phyloP scores from a whole-genome alignment of 2,797 vertebrate genomes.

The Ptychobarbus kaznakovi region DNA sequence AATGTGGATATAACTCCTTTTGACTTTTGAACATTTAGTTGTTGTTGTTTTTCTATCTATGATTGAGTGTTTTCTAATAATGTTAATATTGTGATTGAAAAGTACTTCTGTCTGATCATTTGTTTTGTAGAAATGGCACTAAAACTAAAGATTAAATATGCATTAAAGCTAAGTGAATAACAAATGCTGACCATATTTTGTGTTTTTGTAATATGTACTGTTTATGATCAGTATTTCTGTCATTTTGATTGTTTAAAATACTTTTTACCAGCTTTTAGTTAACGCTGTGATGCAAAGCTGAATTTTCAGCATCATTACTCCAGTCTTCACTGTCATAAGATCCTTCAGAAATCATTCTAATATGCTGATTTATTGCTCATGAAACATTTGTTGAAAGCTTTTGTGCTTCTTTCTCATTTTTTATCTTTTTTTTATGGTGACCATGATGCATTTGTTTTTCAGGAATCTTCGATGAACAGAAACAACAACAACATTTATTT shows the following conservation, averaged over 20 bases:
- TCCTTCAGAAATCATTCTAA: not conserved
- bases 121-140: not conserved
- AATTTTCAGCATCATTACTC: no score
- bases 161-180: not conserved
- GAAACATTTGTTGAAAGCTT: not conserved
- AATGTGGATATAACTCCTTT: not conserved
- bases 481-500: not conserved
- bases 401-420: no score
- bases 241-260: not conserved
- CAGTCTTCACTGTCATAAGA: no score
- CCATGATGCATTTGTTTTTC: not conserved
- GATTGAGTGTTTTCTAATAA: slow-evolving; percentile 3
- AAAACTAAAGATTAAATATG: not conserved
- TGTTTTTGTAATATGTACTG: not conserved
- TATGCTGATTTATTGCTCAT: not conserved
- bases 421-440: not conserved
- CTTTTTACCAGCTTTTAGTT: not conserved
- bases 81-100: slow-evolving; percentile 17
- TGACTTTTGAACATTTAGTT: not conserved
- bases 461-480: not conserved
- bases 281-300: no score
- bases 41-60: not conserved
- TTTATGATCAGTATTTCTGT: not conserved
- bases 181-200: not conserved
- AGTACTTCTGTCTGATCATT: not conserved